These are phyloP conservation scores for Rotaria macrura DNA, from an alignment of 2,888 invertebrate genomes.

Conservation along the genomic window DNA sequence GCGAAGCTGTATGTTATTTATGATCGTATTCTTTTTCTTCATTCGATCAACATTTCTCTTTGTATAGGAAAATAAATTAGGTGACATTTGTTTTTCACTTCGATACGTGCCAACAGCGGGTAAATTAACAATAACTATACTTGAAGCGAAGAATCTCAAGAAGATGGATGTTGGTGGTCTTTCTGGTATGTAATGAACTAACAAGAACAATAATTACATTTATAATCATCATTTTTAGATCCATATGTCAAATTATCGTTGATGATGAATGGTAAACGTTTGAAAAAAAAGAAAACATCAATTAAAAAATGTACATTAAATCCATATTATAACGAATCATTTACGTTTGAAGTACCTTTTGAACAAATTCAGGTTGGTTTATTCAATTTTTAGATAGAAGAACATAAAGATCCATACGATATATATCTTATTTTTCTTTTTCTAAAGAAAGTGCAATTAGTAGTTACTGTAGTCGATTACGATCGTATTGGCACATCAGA, in stretches of 20 bases:
- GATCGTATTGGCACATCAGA: slow-evolving; percentile 99
- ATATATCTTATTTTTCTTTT: slow-evolving; percentile 38
- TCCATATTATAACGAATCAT: slow-evolving; percentile 99
- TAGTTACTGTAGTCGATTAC: slow-evolving; percentile 97
- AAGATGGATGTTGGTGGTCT: slow-evolving; percentile 99
- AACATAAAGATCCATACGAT: too few relatives aligned
- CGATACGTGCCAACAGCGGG: slow-evolving; percentile 99
- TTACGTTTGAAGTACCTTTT: slow-evolving; percentile 99
- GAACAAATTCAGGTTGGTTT: slow-evolving; percentile 94
- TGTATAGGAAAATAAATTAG: slow-evolving; percentile 60
- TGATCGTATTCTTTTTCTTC: not conserved
- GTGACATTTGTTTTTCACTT: slow-evolving; percentile 98
- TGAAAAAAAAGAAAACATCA: slow-evolving; percentile 99
- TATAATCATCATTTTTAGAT: slow-evolving; percentile 57
- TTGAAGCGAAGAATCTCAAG: slow-evolving; percentile 98
- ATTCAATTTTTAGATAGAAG: too few relatives aligned
- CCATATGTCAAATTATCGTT: slow-evolving; percentile 99
- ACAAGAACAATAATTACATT: too few relatives aligned
- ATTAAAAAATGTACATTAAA: slow-evolving; percentile 99
- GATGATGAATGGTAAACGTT: slow-evolving; percentile 97
- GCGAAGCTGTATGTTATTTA: slow-evolving; percentile 40
- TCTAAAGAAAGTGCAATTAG: slow-evolving; percentile 99
- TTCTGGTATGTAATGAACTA: slow-evolving; percentile 61
- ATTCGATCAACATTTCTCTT: slow-evolving; percentile 13
- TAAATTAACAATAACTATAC: slow-evolving; percentile 91